These are phyloP conservation scores for Mus pahari DNA, from an alignment of 2,113 vertebrate genomes.

Conservation along the genomic window DNA sequence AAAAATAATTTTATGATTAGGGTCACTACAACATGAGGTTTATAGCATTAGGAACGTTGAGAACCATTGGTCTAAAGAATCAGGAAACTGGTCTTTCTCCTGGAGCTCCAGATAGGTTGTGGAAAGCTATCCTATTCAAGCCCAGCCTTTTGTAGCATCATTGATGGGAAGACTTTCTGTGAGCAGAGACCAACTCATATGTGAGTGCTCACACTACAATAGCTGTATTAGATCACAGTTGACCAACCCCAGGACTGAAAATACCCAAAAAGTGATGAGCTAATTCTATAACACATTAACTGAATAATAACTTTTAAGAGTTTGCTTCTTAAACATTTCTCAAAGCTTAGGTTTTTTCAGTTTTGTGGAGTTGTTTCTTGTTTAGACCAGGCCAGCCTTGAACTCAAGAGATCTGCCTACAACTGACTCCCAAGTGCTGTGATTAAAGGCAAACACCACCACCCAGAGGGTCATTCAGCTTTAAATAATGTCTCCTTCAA, in stretches of 20 bases:
- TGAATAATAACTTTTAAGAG: background rate
- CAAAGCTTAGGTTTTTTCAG: background rate
- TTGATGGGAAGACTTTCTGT: background rate
- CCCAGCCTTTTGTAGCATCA: background rate
- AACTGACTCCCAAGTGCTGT: background rate
- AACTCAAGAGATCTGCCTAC: background rate
- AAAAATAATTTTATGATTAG: background rate
- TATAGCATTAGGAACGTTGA: background rate
- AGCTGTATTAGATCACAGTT: background rate
- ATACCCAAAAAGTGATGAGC: background rate
- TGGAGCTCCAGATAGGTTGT: background rate
- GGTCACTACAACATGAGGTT: background rate
- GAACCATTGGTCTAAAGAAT: background rate
- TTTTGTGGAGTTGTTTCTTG: background rate
- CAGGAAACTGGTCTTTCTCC: slow-evolving; percentile 10
- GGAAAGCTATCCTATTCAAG: background rate
- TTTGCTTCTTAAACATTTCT: background rate
- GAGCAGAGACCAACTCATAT: background rate
- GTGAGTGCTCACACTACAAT: background rate
- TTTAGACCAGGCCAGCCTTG: background rate
- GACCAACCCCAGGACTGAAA: background rate
- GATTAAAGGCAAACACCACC: background rate
- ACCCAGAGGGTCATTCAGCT: background rate
- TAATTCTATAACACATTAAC: background rate
- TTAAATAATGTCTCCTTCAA: slow-evolving; percentile 3